These are phyloP conservation scores for Sericinus montela DNA, from an alignment of 2,888 invertebrate genomes.

Conservation along the genomic window DNA sequence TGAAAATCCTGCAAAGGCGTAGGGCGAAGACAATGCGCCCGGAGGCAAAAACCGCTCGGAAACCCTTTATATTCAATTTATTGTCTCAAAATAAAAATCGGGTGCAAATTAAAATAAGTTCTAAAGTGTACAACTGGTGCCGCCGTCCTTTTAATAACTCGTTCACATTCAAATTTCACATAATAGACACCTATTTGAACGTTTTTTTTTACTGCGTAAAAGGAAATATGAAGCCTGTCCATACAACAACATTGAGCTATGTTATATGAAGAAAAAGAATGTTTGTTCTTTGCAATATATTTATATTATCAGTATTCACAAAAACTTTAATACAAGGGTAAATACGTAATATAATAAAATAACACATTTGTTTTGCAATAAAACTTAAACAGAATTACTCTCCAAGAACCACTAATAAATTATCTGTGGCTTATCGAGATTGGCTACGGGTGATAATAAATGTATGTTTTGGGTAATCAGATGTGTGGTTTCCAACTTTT, in stretches of 20 bases:
- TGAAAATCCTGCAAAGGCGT: conserved; percentile 64
- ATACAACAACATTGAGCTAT: conserved; percentile 8
- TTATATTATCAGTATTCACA: too few relatives aligned
- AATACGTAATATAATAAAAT: not conserved
- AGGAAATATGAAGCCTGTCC: conserved; percentile 20
- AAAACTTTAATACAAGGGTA: not conserved
- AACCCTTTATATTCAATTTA: conserved; percentile 74
- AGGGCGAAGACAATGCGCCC: conserved; percentile 78
- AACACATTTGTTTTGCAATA: not conserved
- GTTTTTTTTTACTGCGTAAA: conserved; percentile 12
- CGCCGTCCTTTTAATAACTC: conserved; percentile 39
- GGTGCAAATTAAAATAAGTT: conserved; percentile 77
- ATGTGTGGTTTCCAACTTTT: conserved; percentile 69
- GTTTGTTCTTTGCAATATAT: conserved; percentile 1
- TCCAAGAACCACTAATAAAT: conserved; percentile 61
- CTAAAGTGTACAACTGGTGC: conserved; percentile 46
- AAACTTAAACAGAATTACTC: conserved; percentile 51
- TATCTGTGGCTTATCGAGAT: conserved; percentile 64
- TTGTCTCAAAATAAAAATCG: conserved; percentile 78
- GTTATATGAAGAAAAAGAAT: not conserved
- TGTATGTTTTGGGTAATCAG: conserved; percentile 72
- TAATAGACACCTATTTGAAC: conserved; percentile 24
- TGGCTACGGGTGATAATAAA: conserved; percentile 53
- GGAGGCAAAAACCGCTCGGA: conserved; percentile 73
- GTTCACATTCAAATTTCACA: conserved; percentile 37